A percentile compares a stretch with the other conserved stretches of the same genome.
phyloP scores from a whole-genome alignment of 2,888 invertebrate genomes.

The Lithodes maja region DNA sequence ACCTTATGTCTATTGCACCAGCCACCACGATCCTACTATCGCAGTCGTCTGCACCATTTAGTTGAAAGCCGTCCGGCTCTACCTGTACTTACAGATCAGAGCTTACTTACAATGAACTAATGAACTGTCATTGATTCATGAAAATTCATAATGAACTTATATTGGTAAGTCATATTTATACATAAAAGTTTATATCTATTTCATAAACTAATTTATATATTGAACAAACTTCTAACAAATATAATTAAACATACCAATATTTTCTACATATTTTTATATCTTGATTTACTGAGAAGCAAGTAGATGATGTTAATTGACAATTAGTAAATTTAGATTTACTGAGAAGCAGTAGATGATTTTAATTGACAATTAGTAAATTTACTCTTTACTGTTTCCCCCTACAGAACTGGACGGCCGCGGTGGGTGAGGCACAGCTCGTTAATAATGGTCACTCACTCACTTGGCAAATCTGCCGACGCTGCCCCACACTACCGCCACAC shows the following conservation, averaged over 20 bases:
- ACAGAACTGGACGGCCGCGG: slow-evolving; percentile 58
- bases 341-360: too few species aligned
- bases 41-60: slow-evolving; percentile 51
- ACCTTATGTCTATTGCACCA: background rate
- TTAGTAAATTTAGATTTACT: too few species aligned
- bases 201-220: too few species aligned
- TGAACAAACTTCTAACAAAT: too few species aligned
- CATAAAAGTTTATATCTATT: too few species aligned
- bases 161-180: slow-evolving; percentile 21
- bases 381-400: background rate
- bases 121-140: slow-evolving; percentile 1
- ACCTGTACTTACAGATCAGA: slow-evolving; percentile 36
- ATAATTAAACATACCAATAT: too few species aligned
- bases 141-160: slow-evolving; percentile 15
- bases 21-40: slow-evolving; percentile 57
- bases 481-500: slow-evolving; percentile 64
- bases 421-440: slow-evolving; percentile 52
- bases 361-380: too few species aligned
- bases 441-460: slow-evolving; percentile 41
- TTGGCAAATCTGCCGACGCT: slow-evolving; percentile 52
- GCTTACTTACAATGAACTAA: background rate
- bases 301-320: too few species aligned
- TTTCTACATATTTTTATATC: too few species aligned
- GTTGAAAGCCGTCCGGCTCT: slow-evolving; percentile 51
- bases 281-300: too few species aligned